These are phyloP conservation scores for Alentia gelatinosa DNA, from an alignment of 2,888 invertebrate genomes.

Conservation along the genomic window DNA sequence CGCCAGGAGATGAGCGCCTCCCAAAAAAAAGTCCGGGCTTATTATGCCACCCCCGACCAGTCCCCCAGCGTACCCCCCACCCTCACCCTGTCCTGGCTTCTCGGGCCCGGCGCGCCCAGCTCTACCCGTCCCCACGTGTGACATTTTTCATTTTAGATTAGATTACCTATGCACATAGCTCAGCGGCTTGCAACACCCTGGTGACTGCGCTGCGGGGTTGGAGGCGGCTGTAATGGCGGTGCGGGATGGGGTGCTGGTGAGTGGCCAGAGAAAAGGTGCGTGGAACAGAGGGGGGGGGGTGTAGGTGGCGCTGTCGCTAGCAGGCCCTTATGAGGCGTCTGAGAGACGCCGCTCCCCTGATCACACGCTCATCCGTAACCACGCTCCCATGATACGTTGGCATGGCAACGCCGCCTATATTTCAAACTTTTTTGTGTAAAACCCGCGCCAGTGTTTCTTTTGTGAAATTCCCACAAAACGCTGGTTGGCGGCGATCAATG, in stretches of 20 bases:
- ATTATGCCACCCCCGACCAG: slow-evolving; percentile 7
- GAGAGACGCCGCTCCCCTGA: background rate
- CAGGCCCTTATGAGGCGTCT: background rate
- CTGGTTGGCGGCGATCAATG: too few species aligned
- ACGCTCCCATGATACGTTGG: slow-evolving; percentile 13
- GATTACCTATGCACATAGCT: slow-evolving; percentile 47
- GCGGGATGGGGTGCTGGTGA: background rate
- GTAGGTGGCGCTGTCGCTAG: background rate
- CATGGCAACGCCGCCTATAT: slow-evolving; percentile 27
- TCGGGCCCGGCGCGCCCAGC: background rate
- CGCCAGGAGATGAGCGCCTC: background rate
- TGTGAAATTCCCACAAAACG: too few species aligned
- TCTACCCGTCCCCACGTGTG: background rate
- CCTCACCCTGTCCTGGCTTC: background rate
- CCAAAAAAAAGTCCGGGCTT: background rate
- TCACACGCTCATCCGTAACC: slow-evolving; percentile 27
- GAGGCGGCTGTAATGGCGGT: background rate
- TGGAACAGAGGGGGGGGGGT: background rate
- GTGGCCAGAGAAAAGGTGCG: too few species aligned
- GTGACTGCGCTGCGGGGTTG: background rate
- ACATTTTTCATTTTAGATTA: slow-evolving; percentile 45
- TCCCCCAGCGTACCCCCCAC: background rate
- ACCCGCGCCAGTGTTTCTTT: background rate
- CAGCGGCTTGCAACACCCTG: background rate
- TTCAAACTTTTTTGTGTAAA: slow-evolving; percentile 45